Evolutionary conservation across 2,797 vertebrate species (phyloP), one percentile per base, ranked within the genome.

Genomic region (Catharus ustulatus): DNA sequence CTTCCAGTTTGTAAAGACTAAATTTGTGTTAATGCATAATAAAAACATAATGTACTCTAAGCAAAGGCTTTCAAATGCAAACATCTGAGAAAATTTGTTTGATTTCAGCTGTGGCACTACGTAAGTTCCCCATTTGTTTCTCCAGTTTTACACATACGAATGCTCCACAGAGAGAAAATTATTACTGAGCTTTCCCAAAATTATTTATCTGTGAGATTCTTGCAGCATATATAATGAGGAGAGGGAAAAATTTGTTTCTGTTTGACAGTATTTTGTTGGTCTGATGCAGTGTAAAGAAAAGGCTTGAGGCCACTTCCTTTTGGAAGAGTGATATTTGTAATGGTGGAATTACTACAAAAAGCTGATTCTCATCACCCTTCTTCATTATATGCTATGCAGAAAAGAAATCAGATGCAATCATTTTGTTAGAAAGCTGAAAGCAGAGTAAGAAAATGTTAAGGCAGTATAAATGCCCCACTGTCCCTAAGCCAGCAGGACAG

Each of bases 401-500:
- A 87, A 79, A 89, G 8, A 83, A 87, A 55, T 62, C 34, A 20
- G 38, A 57, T 43, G 14, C 34, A 36, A 22, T 72, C 1, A 22
- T 59, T 89, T 84, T 59, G 52, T 51, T 83, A 38, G 84, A 91
- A 93, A 82, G 20, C 74, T 88, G 66, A 88, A 88, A 91, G 57
- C 54, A n/a, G 66, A 74, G 24, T 73, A 49, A 78, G 42, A 54
- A 34, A 51, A 26, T 15, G 7, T 66, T 22, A 79, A 74, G 62
- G 43, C 27, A 36, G 0, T 36, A 32, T 75, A 24, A 90, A 75
- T 49, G 59, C 16, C 20, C 15, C 38, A 19, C 18, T 90, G 27
- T 94, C n/a, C 40, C 34, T 57, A 34, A 66, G 66, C 0, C 43
- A 81, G 26, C 23, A 63, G 77, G 38, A 67, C 52, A 79, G 2